Base-by-base conservation (phyloP, 1,140 invertebrate species). In the Macrocentrus cingulum region DNA sequence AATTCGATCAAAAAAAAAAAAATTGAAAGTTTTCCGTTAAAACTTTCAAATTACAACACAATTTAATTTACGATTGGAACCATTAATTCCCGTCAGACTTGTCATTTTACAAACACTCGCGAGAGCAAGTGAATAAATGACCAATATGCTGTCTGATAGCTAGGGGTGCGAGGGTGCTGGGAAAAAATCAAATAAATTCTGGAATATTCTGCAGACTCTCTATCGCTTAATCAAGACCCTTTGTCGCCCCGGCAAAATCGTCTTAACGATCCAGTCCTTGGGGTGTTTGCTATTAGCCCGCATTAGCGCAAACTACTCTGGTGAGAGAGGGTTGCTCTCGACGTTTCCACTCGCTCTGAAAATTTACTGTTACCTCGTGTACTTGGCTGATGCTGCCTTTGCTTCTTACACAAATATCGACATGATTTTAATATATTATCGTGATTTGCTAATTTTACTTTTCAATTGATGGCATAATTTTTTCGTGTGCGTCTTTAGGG, bases 231-330 rank as follows among this genome's bases (percentile, higher is more conserved):
- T 62, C 51, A 62, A 41, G 15, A 32, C 20, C 45, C 50, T 55
- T 58, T 58, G 56, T 54, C 45, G 41, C 41, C 41, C 15, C 46
- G 45, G 60, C 59, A 58, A 62, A 62, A 62, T 59, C 51, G 56
- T 59, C 60, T 59, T 59, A 55, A 62, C 60, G 60, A 62, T 62
- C 56, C 18, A 39, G 37, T 23, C 46, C 58, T 52, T 39, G 23
- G 18, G 32, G 16, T 41, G 32, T 23, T 51, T 45, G 20, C 45
- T 59, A 62, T 62, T 59, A 62, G 56, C 46, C 48, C 56, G 52
- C 52, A 51, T 56, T 51, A 59, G 46, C 53, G 46, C 20, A 36
- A 56, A 56, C 44, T 56, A 49, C 54, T 45, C 19, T 15, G 2
- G 9, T 13, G 36, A 29, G 54, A 48, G 51, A 56, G 41, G 52